Evolutionary conservation across 2,888 invertebrate species (phyloP).

Genomic region (Shargacucullia verbasci): DNA sequence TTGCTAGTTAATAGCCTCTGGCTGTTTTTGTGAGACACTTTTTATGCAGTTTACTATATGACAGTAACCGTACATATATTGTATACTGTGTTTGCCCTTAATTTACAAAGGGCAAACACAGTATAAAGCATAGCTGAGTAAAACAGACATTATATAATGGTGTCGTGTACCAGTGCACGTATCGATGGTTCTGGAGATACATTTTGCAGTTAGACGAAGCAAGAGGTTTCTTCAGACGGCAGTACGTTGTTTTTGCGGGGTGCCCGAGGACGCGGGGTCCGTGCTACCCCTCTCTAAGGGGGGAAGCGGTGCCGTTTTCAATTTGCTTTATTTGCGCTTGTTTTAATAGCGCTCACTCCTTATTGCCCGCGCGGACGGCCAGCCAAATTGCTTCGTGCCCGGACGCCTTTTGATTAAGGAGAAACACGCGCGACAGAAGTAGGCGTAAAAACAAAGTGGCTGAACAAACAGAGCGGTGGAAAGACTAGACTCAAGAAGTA

Average conservation of each 20-base stretch:
- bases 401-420: slow-evolving; percentile 86
- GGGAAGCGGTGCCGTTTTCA: slow-evolving; percentile 84
- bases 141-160: slow-evolving; percentile 16
- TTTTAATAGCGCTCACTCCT: slow-evolving; percentile 88
- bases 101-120: no score
- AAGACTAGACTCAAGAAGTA: slow-evolving; percentile 4
- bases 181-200: slow-evolving; percentile 53
- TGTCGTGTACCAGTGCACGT: slow-evolving; percentile 27
- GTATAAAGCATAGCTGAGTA: slow-evolving; percentile 4
- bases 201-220: slow-evolving; percentile 68
- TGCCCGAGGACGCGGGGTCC: slow-evolving; percentile 58
- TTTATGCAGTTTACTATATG: background rate
- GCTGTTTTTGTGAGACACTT: slow-evolving; percentile 1
- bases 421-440: slow-evolving; percentile 71
- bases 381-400: slow-evolving; percentile 87
- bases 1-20: slow-evolving; percentile 5
- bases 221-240: slow-evolving; percentile 69
- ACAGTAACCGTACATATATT: slow-evolving; percentile 9
- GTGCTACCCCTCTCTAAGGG: slow-evolving; percentile 68
- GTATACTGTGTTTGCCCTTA: no score
- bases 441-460: slow-evolving; percentile 77
- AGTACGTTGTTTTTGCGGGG: slow-evolving; percentile 77
- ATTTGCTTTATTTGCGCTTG: slow-evolving; percentile 89
- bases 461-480: slow-evolving; percentile 59
- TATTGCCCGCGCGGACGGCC: slow-evolving; percentile 83